phyloP scores from a whole-genome alignment of 2,113 vertebrate genomes.

The Sigmodon hispidus region DNA sequence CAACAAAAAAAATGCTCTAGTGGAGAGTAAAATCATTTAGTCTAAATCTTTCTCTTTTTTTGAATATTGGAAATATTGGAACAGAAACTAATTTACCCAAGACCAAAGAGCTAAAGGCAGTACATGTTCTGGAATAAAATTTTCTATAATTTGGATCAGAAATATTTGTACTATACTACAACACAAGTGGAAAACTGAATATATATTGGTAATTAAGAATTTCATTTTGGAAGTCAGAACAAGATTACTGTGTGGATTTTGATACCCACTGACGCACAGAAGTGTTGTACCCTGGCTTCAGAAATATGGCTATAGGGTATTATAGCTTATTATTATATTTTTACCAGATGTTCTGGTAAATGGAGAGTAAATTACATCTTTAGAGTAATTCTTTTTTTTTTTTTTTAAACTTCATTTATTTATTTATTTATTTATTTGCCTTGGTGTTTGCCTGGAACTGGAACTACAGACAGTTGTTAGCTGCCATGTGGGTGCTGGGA shows the following conservation, averaged over 20 bases:
- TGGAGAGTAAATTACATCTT: too few species aligned
- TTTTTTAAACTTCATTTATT: too few species aligned
- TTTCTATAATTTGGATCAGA: neutral
- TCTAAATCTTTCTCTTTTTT: neutral
- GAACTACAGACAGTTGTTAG: too few species aligned
- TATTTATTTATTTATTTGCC: too few species aligned
- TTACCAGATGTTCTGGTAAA: neutral
- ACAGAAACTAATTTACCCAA: neutral
- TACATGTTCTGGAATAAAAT: neutral
- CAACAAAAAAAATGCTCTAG: neutral
- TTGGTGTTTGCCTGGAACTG: too few species aligned
- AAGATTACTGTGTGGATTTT: neutral
- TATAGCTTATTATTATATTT: neutral
- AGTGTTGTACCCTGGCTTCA: neutral
- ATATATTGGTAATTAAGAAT: neutral
- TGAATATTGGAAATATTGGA: slow-evolving; percentile 33
- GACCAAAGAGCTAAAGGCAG: neutral
- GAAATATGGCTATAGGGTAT: neutral
- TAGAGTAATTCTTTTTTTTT: neutral
- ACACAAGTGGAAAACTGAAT: neutral
- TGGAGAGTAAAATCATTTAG: neutral
- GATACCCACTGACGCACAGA: neutral
- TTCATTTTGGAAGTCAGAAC: neutral
- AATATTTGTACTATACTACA: neutral
- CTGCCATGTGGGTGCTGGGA: too few species aligned